Evolutionary conservation across 1,140 invertebrate genomes (phyloP), one percentile per base, ranked within the genome.

Genomic region (Centruroides sculpturatus): DNA sequence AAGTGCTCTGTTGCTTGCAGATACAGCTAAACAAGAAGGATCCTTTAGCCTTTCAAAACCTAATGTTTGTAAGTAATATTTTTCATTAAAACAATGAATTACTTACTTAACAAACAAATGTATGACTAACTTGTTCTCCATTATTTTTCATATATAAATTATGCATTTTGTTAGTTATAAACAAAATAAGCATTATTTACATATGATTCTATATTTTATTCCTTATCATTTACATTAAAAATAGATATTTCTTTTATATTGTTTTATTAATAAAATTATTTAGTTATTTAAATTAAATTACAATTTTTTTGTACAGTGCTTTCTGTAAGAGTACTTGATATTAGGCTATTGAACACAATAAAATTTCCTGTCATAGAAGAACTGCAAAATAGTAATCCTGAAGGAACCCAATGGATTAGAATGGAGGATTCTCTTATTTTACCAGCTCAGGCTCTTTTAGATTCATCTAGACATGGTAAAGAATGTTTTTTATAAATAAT

Each of bases 1-100:
- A 70, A 92, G 92, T 70, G 90, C 92, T 0, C 91, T 93, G 71
- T 77, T 92, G 1, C 75, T 96, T 59, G 90, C 91, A n/a, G 85
- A 93, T 67, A 86, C 86, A 10, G 82, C 94, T 5, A 82, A 82
- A 46, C 80, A 84, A 59, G 86, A 92, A 72, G 87, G 88, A 68
- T 88, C 83, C 60, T 85, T 91, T 59, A 78, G 85, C 61, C 85
- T 89, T 67, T 80, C 82, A 59, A 83, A 84, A 47, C 85, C 86
- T 69, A 92, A 92, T 81, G 89, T 92, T 71, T 79, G 86, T 88
- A 78, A 86, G 85, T 82, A 60, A 23, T 53, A 59, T 12, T 55
- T 46, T 35, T 54, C 51, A 50, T 52, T 8, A 12, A 41, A 56
- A 6, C 36, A 55, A 23, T 23, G 23, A 23, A 23, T 23, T 23